These are phyloP conservation scores for Notolepis coatsorum DNA, from an alignment of 2,797 vertebrate genomes.

Conservation along the genomic window DNA sequence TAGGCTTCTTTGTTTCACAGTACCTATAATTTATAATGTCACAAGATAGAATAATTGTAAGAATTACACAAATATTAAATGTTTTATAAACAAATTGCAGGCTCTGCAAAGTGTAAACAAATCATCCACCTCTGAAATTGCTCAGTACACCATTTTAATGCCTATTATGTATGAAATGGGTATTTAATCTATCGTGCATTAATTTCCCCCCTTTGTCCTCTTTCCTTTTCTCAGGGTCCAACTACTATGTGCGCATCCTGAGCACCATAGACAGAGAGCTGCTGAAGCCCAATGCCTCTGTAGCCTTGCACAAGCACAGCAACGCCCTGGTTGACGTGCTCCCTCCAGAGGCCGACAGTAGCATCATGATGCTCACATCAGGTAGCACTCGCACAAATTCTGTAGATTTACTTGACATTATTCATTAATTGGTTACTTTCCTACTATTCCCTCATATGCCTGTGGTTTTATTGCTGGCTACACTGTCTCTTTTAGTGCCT, in stretches of 20 bases:
- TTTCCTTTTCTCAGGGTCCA: constrained; percentile 83
- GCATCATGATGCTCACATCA: constrained; percentile 97
- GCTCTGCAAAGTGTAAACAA: too few relatives aligned
- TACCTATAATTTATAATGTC: too few relatives aligned
- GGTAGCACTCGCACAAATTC: constrained; percentile 68
- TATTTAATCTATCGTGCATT: constrained; percentile 46
- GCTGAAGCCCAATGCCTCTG: constrained; percentile 94
- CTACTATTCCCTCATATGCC: neutral
- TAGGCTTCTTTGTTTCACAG: too few relatives aligned
- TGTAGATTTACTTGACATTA: neutral
- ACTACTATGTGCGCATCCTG: constrained; percentile 95
- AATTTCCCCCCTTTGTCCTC: neutral
- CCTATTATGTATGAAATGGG: neutral
- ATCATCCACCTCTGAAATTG: too few relatives aligned
- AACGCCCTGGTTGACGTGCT: constrained; percentile 95
- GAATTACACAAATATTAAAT: too few relatives aligned
- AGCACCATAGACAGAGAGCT: constrained; percentile 97
- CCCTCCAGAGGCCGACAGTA: constrained; percentile 95
- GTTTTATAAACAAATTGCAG: too few relatives aligned
- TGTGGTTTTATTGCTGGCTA: neutral
- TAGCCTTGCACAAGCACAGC: constrained; percentile 96
- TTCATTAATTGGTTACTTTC: neutral
- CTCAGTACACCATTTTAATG: too few relatives aligned
- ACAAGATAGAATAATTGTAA: too few relatives aligned
- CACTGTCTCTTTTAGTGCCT: too few relatives aligned